Conservation (phyloP, 2,888 invertebrate species). For the Ypsolopha scabrella region DNA sequence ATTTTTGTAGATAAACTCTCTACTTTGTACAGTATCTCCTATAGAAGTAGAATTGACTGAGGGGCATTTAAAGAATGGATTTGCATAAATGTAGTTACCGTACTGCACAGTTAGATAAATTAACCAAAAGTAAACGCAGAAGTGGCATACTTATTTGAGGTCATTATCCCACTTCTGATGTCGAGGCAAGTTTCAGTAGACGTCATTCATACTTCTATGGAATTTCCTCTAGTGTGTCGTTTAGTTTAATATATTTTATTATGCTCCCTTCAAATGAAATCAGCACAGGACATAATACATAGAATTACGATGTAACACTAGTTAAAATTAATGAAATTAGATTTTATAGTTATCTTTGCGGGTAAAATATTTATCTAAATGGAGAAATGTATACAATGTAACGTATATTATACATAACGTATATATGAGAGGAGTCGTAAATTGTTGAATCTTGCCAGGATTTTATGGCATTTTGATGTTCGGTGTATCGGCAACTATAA, state of each 20-base stretch:
- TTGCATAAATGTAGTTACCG: too few relatives aligned
- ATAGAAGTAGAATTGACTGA: neutral
- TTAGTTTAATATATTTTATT: slow-evolving; percentile 15
- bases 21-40: slow-evolving; percentile 26
- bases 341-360: slow-evolving; percentile 57
- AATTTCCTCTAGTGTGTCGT: slow-evolving; percentile 9
- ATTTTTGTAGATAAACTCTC: slow-evolving; percentile 30
- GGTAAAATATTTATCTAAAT: slow-evolving; percentile 48
- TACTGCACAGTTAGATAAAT: too few relatives aligned
- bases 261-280: slow-evolving; percentile 24
- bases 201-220: neutral
- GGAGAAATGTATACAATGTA: slow-evolving; percentile 52
- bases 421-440: slow-evolving; percentile 24
- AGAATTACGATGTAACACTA: slow-evolving; percentile 35
- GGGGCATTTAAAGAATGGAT: neutral
- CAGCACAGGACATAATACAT: slow-evolving; percentile 29
- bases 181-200: neutral
- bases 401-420: slow-evolving; percentile 33
- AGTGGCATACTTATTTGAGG: too few relatives aligned
- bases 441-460: slow-evolving; percentile 60
- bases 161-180: too few relatives aligned
- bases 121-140: too few relatives aligned
- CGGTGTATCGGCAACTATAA: slow-evolving; percentile 49
- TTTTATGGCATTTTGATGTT: slow-evolving; percentile 51
- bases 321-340: slow-evolving; percentile 46